Evolutionary conservation across 23 tunicate genomes (phyloP), one percentile per base, ranked within the genome.

Genomic region (Ascidia mentula): DNA sequence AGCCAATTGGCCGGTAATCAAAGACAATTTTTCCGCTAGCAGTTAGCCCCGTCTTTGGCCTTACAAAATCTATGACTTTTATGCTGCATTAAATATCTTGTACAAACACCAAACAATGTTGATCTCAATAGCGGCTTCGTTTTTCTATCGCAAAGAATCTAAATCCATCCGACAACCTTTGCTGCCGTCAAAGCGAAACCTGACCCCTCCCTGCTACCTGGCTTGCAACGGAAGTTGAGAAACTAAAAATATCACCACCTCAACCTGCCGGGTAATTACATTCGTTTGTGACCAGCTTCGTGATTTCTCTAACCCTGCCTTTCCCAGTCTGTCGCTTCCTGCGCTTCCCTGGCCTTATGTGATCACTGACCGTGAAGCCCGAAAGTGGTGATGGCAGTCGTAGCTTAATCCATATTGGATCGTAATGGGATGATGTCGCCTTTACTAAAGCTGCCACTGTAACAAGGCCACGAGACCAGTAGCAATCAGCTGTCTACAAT

Each of bases 341-440:
- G 65, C 22, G 7, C 65, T 53, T 20, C 65, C 65, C 65, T 20
- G 28, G 65, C 65, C 65, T 5, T 53, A 53, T 53, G 65, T 28
- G 65, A 53, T 28, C 65, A 53, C 65, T 53, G 65, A 53, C 65
- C 65, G 65, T 53, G 65, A 53, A 53, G 65, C 13, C 65, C 53
- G 24, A 53, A 6, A 53, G 12, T 28, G 65, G 28, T 53, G 65
- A 53, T 53, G 65, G 65, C 65, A 5, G 65, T 1, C 4, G 65
- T 28, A 28, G 28, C 65, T 53, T 53, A 9, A 53, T 53, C 65
- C 65, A 53, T 53, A 53, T 53, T 53, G 65, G 65, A 53, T 53
- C 24, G 13, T 28, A 28, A 42, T 26, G 65, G 65, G 65, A 53
- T 53, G 65, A 53, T 53, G 65, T 53, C 65, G 65, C 65, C 65